phyloP scores from a whole-genome alignment of 2,888 invertebrate genomes.

The Sussaba pulchella region DNA sequence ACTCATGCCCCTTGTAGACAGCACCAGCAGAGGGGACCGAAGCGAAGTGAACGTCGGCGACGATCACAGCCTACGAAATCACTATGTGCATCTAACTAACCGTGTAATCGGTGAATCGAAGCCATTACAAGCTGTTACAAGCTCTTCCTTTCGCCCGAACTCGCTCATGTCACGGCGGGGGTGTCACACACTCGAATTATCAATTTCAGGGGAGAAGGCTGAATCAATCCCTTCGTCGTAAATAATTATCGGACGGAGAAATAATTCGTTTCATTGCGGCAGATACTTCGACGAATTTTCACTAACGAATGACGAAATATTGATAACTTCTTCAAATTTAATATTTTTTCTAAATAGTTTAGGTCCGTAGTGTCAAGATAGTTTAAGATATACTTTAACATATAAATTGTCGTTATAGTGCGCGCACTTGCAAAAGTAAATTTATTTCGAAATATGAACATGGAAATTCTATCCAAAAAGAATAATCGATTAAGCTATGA shows the following conservation, averaged over 20 bases:
- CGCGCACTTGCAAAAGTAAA: too few relatives aligned
- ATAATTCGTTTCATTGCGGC: conserved; percentile 2
- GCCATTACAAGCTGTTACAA: conserved; percentile 78
- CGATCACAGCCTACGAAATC: conserved; percentile 72
- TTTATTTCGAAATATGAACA: too few relatives aligned
- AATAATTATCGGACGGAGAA: conserved; percentile 50
- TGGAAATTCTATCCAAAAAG: too few relatives aligned
- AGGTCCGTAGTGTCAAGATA: too few relatives aligned
- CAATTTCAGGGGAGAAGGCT: conserved; percentile 43
- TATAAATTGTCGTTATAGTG: too few relatives aligned
- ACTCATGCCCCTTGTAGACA: conserved; percentile 19
- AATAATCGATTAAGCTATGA: too few relatives aligned
- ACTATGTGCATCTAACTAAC: conserved; percentile 82
- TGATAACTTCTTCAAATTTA: too few relatives aligned
- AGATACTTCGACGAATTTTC: too few relatives aligned
- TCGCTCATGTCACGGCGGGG: conserved; percentile 15
- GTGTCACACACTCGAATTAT: conserved; percentile 21
- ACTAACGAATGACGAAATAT: too few relatives aligned
- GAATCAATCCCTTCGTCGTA: conserved; percentile 55
- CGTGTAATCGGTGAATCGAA: conserved; percentile 82
- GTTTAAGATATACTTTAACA: too few relatives aligned
- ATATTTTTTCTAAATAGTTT: too few relatives aligned
- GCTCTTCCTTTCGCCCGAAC: conserved; percentile 48
- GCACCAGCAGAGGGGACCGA: conserved; percentile 29
- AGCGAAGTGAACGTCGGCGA: too few relatives aligned